Evolutionary conservation across 2,113 vertebrate species (phyloP).

Genomic region (Okapia johnstoni): DNA sequence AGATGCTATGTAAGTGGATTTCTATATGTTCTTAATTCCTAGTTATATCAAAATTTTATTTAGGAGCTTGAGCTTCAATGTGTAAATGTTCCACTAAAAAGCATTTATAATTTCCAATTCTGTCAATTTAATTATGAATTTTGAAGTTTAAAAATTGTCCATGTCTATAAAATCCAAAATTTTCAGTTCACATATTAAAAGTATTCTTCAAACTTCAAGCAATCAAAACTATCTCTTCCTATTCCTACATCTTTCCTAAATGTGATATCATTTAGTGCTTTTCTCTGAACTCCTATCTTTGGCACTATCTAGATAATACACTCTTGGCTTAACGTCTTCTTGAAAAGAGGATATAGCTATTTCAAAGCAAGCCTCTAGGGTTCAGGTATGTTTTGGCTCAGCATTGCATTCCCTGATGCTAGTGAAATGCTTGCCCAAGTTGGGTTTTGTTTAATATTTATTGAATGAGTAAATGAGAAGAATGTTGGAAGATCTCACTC

Average conservation of each 20-base stretch:
- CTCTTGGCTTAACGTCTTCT: not conserved
- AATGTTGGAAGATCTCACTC: not conserved
- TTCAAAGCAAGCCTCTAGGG: not conserved
- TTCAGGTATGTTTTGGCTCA: not conserved
- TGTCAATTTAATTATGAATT: not conserved
- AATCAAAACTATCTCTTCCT: not conserved
- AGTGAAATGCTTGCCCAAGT: not conserved
- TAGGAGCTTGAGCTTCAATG: not conserved
- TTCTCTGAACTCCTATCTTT: not conserved
- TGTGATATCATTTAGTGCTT: not conserved
- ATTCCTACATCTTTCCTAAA: not conserved
- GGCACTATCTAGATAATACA: not conserved
- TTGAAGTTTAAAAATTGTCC: not conserved
- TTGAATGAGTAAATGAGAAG: not conserved
- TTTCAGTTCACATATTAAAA: not conserved
- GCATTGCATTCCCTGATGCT: not conserved
- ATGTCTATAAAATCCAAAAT: not conserved
- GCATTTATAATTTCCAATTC: not conserved
- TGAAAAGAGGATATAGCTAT: not conserved
- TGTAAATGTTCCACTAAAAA: not conserved
- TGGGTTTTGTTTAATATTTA: not conserved
- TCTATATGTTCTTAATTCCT: not conserved
- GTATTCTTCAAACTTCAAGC: not conserved
- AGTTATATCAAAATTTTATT: not conserved
- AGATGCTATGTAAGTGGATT: not conserved